These are phyloP conservation scores for Grammomys surdaster DNA, from an alignment of 2,113 vertebrate species.

Conservation along the genomic window DNA sequence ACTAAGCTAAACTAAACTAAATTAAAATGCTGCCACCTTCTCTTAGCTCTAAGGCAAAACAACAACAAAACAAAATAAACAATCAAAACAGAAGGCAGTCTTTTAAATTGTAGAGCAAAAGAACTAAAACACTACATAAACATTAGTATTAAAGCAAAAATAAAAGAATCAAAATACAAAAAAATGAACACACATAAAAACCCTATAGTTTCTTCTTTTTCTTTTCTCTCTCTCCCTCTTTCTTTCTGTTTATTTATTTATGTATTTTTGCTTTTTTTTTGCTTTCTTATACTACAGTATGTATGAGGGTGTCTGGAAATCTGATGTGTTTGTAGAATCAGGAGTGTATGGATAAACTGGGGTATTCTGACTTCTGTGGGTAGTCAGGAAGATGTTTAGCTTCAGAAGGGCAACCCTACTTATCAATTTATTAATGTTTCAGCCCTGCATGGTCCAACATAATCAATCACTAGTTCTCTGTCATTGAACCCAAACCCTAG, in stretches of 20 bases:
- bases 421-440: background rate
- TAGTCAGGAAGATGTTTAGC: background rate
- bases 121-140: background rate
- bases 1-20: no score
- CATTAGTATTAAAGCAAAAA: background rate
- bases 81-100: background rate
- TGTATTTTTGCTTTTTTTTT: no score
- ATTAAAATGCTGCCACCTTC: background rate
- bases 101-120: background rate
- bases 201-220: background rate
- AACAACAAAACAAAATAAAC: background rate
- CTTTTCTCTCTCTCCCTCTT: no score
- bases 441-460: background rate
- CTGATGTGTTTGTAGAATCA: rapidly evolving
- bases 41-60: background rate
- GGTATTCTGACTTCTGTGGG: background rate
- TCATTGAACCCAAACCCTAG: background rate
- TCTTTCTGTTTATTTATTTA: no score
- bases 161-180: no score
- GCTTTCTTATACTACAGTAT: background rate
- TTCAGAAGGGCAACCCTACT: background rate
- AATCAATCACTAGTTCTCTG: background rate
- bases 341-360: no score
- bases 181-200: background rate
- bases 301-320: background rate